These are phyloP conservation scores for Blastobasis lacticolella DNA, from an alignment of 2,888 invertebrate genomes.

Conservation along the genomic window DNA sequence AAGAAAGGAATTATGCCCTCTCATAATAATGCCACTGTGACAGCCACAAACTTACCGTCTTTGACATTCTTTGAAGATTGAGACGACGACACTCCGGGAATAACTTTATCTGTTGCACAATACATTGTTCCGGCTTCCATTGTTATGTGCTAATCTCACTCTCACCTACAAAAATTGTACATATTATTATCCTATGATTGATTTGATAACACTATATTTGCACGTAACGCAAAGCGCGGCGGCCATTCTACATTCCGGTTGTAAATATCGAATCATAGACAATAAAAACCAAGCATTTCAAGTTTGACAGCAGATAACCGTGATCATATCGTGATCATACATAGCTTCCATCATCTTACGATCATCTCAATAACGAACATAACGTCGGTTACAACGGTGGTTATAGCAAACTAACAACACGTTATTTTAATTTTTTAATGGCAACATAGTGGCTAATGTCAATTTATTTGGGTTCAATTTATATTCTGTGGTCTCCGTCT, in stretches of 20 bases:
- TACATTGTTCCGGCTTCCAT: constrained; percentile 73
- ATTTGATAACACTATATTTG: constrained; percentile 50
- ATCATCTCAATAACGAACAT: too few species aligned
- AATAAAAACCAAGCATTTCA: constrained; percentile 12
- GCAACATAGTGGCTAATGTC: too few species aligned
- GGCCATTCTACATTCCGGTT: constrained; percentile 73
- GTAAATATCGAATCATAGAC: constrained; percentile 64
- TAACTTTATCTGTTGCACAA: constrained; percentile 84
- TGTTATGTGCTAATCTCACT: constrained; percentile 53
- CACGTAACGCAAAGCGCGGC: constrained; percentile 58
- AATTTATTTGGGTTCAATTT: too few species aligned
- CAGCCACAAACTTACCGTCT: constrained; percentile 78
- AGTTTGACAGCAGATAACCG: too few species aligned
- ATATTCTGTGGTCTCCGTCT: too few species aligned
- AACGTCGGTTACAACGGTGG: too few species aligned
- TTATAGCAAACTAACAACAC: too few species aligned
- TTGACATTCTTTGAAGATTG: constrained; percentile 81
- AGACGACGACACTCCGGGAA: constrained; percentile 82
- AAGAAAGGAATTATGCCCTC: too few species aligned
- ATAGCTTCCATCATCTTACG: too few species aligned
- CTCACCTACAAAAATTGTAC: constrained; percentile 73
- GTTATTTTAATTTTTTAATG: too few species aligned
- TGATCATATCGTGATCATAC: too few species aligned
- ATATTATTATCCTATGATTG: constrained; percentile 53
- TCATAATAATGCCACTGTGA: constrained; percentile 13